Percentiles rank a stretch among this genome's conserved stretches.
These are phyloP conservation scores for Sus cebifrons DNA, from an alignment of 2,797 vertebrate genomes.

Conservation along the genomic window DNA sequence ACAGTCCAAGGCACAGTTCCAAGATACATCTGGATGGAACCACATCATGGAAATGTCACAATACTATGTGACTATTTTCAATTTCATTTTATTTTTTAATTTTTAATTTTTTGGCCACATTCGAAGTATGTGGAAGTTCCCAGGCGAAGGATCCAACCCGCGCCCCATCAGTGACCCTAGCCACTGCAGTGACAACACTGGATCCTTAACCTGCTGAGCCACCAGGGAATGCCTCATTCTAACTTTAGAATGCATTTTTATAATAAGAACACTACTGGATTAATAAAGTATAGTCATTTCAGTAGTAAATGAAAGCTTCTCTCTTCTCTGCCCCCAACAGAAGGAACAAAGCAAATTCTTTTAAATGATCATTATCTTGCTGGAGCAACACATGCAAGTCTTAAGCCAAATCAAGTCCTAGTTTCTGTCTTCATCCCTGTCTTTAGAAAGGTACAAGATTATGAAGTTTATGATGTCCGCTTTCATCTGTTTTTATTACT, in stretches of 20 bases:
- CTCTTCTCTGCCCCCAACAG: background rate
- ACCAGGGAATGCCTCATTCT: background rate
- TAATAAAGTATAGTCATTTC: background rate
- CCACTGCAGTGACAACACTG: no score
- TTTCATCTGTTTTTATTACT: conserved; percentile 1
- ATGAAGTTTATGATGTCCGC: background rate
- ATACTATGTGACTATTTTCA: background rate
- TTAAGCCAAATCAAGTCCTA: conserved; percentile 89
- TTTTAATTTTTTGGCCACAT: no score
- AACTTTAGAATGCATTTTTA: conserved; percentile 50
- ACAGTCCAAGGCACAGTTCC: background rate
- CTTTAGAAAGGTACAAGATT: conserved; percentile 88
- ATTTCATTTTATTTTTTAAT: background rate
- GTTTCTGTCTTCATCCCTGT: conserved; percentile 91
- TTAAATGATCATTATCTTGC: conserved; percentile 91
- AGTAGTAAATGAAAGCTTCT: background rate
- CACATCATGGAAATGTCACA: background rate
- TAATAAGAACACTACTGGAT: background rate
- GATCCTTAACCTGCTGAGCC: no score
- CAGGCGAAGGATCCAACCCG: no score
- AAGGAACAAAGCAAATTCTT: conserved; percentile 86
- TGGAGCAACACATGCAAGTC: conserved; percentile 89
- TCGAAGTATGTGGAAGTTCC: no score
- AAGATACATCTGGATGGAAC: background rate
- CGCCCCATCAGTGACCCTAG: no score